A percentile compares a stretch with the other conserved stretches of the same genome.
phyloP scores from a whole-genome alignment of 2,888 invertebrate genomes.

The Cerceris rybyensis region DNA sequence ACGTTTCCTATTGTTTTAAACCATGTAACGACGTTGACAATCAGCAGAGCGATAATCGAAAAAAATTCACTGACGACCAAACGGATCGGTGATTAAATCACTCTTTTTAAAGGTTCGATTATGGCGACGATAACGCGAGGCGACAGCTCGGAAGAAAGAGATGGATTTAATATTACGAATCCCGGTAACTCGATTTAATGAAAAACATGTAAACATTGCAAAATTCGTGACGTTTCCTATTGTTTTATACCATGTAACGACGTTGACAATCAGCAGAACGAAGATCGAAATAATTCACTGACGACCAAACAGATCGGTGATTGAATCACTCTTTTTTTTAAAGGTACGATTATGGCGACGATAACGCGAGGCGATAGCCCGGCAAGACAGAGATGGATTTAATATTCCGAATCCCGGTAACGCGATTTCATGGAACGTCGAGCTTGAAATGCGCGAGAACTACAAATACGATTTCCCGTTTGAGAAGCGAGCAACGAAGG shows the following conservation, averaged over 20 bases:
- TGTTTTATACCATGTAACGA: too few species aligned
- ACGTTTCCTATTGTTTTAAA: too few species aligned
- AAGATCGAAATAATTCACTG: not conserved
- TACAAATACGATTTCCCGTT: constrained; percentile 76
- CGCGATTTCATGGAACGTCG: constrained; percentile 78
- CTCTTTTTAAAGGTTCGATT: too few species aligned
- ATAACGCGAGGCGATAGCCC: constrained; percentile 58
- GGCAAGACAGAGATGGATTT: constrained; percentile 73
- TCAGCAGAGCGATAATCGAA: not conserved
- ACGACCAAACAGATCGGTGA: not conserved
- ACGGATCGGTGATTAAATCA: constrained; percentile 37
- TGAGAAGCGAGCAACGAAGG: constrained; percentile 31
- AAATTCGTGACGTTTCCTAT: too few species aligned
- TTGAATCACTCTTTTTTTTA: constrained; percentile 55
- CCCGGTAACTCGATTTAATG: too few species aligned
- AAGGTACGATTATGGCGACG: constrained; percentile 61
- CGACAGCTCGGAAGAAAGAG: too few species aligned
- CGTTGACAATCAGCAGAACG: not conserved
- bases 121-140: too few species aligned
- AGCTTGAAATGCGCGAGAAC: constrained; percentile 71
- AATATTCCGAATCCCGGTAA: constrained; percentile 77
- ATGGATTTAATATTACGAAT: too few species aligned
- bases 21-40: not conserved
- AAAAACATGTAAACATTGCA: too few species aligned
- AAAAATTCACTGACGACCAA: not conserved